Base-by-base conservation (phyloP, 2,888 invertebrate genomes). In the Nomada ruficornis region DNA sequence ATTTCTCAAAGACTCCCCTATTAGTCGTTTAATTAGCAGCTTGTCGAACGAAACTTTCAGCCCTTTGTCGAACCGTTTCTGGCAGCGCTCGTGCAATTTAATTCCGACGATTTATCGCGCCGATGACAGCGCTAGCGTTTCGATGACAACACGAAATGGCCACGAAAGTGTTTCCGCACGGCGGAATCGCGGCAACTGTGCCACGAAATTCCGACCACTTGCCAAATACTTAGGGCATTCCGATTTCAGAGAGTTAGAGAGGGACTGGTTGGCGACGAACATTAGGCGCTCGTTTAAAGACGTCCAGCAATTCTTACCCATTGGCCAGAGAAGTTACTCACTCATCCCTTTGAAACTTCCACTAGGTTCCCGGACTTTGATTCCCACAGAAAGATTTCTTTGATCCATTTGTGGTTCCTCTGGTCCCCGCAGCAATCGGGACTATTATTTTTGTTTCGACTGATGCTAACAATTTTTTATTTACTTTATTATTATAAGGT, bases 141-240 rank as follows among this genome's bases (percentile, higher is more conserved):
- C 69, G 80, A 79, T 65, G 81, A 68, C 75, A 80, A 47, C 59
- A 64, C 10, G 78, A 60, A 81, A 74, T 60, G 70, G 26, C 47
- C 26, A 54, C 23, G 69, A 62, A 80, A 67, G 73, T 54, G 77
- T 64, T 72, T 60, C 67, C 63, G 52, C 59, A 60, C 63, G 55
- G 76, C 70, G 76, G 80, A 36, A 44, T 65, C 73, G 65, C 47
- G 44, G 57, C 68, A 36, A 75, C 74, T 80, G 65, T 67, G 26
- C 68, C 80, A 70, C 63, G 70, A 80, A 75, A 82, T 80, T 82
- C 71, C 82, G 71, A 75, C 82, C 82, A 59, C 69, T 82, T 82
- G 82, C 75, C 80, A 82, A 80, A 82, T 80, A 80, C 80, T 80
- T 63, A 75, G 67, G 57, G 75, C 57, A 76, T 64, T 69, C 59